Conservation (phyloP, 1,140 invertebrate genomes). For the Eueides isabella region DNA sequence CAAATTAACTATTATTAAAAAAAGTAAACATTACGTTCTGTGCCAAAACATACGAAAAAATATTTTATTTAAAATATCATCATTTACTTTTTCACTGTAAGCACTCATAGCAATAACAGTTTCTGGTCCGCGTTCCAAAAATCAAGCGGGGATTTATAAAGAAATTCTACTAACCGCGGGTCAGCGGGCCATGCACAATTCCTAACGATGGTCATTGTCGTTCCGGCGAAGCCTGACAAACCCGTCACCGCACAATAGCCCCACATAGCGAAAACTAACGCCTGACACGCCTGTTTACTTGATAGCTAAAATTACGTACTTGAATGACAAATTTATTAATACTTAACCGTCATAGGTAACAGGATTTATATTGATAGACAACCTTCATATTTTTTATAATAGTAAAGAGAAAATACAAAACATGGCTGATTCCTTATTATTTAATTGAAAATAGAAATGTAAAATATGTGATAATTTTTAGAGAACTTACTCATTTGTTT, state of each 20-base stretch:
- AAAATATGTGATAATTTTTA: too few species aligned
- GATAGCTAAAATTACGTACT: not conserved
- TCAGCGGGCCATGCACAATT: slow-evolving; percentile 44
- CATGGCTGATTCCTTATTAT: too few species aligned
- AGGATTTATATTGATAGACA: too few species aligned
- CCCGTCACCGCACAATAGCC: slow-evolving; percentile 25
- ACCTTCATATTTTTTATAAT: not conserved
- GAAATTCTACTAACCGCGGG: slow-evolving; percentile 45
- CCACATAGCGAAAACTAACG: slow-evolving; percentile 14
- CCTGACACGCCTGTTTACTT: not conserved
- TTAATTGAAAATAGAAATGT: too few species aligned
- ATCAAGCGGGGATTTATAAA: slow-evolving; percentile 41
- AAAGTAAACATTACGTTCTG: not conserved
- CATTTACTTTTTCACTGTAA: slow-evolving; percentile 28
- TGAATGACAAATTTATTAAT: slow-evolving; percentile 9
- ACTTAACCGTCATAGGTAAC: not conserved
- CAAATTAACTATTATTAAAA: not conserved
- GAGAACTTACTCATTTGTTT: too few species aligned
- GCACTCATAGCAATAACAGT: slow-evolving; percentile 28
- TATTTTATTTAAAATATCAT: slow-evolving; percentile 17
- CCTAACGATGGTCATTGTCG: slow-evolving; percentile 60
- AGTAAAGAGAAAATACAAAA: not conserved
- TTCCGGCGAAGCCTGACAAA: slow-evolving; percentile 42
- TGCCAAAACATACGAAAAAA: not conserved
- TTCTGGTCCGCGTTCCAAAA: slow-evolving; percentile 34